These are phyloP conservation scores for Thereuonema tuberculata DNA, from an alignment of 1,140 invertebrate genomes.

Conservation along the genomic window DNA sequence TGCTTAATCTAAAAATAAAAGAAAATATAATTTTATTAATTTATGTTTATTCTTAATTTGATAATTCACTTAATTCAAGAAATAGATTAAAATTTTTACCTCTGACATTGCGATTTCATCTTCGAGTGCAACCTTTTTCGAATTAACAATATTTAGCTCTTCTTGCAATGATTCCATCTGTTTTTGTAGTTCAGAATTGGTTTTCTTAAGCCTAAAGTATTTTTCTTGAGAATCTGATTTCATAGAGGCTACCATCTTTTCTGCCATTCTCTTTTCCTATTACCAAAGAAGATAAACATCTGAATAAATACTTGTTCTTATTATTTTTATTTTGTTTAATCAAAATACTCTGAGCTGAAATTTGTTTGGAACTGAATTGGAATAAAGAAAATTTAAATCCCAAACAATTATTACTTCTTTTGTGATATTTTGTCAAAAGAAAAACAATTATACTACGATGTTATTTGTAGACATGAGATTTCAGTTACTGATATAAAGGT, in stretches of 20 bases:
- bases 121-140: constrained; percentile 47
- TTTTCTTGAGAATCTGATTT: constrained; percentile 35
- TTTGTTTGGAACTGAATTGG: no score
- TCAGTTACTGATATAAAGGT: no score
- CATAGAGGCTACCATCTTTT: constrained; percentile 46
- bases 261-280: constrained; percentile 43
- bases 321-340: no score
- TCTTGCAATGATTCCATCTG: constrained; percentile 46
- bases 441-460: no score
- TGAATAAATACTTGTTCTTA: not conserved
- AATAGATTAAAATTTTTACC: constrained; percentile 20
- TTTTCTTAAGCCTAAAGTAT: constrained; percentile 38
- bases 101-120: constrained; percentile 53
- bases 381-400: no score
- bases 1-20: constrained; percentile 40
- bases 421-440: no score
- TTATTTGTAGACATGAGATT: not conserved
- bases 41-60: not conserved
- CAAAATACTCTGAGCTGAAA: no score
- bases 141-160: constrained; percentile 45
- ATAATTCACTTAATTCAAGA: not conserved
- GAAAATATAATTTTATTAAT: constrained; percentile 9
- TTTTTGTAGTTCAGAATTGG: constrained; percentile 40
- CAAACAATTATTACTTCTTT: no score
- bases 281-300: not conserved